Conservation (phyloP, 2,797 vertebrate genomes). For the Xiphophorus birchmanni region DNA sequence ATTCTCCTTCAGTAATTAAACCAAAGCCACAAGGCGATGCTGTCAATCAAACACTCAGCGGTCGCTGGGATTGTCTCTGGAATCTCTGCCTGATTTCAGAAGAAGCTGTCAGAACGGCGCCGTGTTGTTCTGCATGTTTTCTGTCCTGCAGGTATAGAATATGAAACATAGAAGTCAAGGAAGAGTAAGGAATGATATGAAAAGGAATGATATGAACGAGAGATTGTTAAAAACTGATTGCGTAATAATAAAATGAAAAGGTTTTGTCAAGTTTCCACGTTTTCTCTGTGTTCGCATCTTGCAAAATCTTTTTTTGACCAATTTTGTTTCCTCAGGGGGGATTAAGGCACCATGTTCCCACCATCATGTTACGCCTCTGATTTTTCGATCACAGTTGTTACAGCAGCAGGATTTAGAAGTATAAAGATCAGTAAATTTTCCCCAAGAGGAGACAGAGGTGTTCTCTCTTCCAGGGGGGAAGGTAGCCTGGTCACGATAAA, state of each 20-base stretch:
- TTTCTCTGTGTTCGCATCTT: background rate
- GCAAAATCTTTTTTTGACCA: background rate
- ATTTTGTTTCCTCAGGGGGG: background rate
- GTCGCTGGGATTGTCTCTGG: constrained; percentile 69
- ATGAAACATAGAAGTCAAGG: background rate
- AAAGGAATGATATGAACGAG: background rate
- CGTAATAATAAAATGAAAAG: constrained; percentile 13
- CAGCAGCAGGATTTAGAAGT: background rate
- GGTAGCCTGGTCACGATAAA: too few species aligned
- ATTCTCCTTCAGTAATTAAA: constrained; percentile 72
- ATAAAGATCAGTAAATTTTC: background rate
- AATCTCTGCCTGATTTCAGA: constrained; percentile 55
- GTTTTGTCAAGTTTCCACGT: constrained; percentile 8
- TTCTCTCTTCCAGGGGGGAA: background rate
- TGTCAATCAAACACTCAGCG: constrained; percentile 74
- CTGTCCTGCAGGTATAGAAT: background rate
- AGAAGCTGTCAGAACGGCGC: constrained; percentile 46
- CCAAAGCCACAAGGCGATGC: constrained; percentile 71
- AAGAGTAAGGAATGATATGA: background rate
- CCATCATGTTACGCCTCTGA: background rate
- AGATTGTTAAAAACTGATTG: constrained; percentile 1
- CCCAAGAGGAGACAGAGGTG: background rate
- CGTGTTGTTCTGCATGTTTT: constrained; percentile 29
- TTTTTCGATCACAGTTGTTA: background rate
- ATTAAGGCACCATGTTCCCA: background rate